A percentile compares a stretch with the other conserved stretches of the same genome.
Evolutionary conservation across 2,888 invertebrate genomes (phyloP).

Genomic region (Epinotia ramella): DNA sequence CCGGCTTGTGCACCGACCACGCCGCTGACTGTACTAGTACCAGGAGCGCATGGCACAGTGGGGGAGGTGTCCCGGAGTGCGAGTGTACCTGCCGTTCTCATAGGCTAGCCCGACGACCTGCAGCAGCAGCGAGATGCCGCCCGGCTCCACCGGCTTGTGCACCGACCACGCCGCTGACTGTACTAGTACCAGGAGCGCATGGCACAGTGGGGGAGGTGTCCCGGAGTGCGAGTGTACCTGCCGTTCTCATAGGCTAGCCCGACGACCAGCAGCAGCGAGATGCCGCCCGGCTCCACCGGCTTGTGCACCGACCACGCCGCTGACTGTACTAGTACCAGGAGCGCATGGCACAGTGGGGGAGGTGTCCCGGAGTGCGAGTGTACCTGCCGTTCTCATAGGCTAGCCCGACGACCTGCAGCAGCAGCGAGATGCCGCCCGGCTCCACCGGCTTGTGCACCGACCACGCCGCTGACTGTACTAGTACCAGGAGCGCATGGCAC

Average conservation of each 20-base stretch:
- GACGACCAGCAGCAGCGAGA: slow-evolving; percentile 92
- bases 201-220: neutral
- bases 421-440: slow-evolving; percentile 92
- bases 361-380: slow-evolving; percentile 14
- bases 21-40: too few relatives aligned
- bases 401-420: slow-evolving; percentile 94
- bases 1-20: too few relatives aligned
- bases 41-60: too few relatives aligned
- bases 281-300: slow-evolving; percentile 92
- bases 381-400: slow-evolving; percentile 94
- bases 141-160: too few relatives aligned
- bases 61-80: too few relatives aligned
- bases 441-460: slow-evolving; percentile 89
- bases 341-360: neutral
- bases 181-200: slow-evolving; percentile 71
- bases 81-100: too few relatives aligned
- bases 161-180: slow-evolving; percentile 89
- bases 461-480: slow-evolving; percentile 90
- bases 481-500: neutral
- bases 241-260: slow-evolving; percentile 95
- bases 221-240: slow-evolving; percentile 73
- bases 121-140: too few relatives aligned
- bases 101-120: too few relatives aligned
- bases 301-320: slow-evolving; percentile 88
- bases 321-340: slow-evolving; percentile 88